Evolutionary conservation across 2,113 vertebrate species (phyloP).

Genomic region (Psephotus haematonotus): DNA sequence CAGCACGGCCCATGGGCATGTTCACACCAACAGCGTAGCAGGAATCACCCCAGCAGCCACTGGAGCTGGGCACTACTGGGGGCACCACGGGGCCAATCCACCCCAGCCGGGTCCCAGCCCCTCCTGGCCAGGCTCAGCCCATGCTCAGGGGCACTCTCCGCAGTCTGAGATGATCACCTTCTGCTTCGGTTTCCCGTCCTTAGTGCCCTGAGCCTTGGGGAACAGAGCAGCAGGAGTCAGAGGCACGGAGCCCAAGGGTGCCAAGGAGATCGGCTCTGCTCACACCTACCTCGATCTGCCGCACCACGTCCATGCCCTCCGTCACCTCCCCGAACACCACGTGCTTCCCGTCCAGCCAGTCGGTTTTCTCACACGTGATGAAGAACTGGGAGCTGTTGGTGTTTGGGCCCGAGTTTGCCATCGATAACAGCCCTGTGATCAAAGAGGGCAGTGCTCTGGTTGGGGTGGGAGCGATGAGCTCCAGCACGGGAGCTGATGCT

Average conservation of each 20-base stretch:
- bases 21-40: not conserved
- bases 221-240: not conserved
- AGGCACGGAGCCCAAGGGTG: accelerated
- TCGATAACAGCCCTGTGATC: slow-evolving; percentile 83
- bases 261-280: accelerated
- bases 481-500: accelerated
- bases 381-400: slow-evolving; percentile 95
- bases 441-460: accelerated
- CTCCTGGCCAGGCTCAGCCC: not conserved
- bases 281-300: slow-evolving; percentile 84
- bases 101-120: accelerated
- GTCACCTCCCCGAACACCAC: slow-evolving; percentile 95
- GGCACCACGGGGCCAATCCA: accelerated
- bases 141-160: slow-evolving; percentile 85
- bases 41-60: accelerated
- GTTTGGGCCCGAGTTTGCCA: slow-evolving; percentile 92
- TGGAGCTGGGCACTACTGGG: not conserved
- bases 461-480: accelerated
- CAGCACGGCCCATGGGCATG: not conserved
- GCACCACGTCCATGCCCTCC: slow-evolving; percentile 91
- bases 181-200: slow-evolving; percentile 93
- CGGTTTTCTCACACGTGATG: slow-evolving; percentile 91
- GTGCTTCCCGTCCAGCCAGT: slow-evolving; percentile 93
- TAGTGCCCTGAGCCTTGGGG: slow-evolving; percentile 88
- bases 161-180: slow-evolving; percentile 96